Base-by-base conservation (phyloP, 2,797 vertebrate species). In the Mormyrops boulengeri region DNA sequence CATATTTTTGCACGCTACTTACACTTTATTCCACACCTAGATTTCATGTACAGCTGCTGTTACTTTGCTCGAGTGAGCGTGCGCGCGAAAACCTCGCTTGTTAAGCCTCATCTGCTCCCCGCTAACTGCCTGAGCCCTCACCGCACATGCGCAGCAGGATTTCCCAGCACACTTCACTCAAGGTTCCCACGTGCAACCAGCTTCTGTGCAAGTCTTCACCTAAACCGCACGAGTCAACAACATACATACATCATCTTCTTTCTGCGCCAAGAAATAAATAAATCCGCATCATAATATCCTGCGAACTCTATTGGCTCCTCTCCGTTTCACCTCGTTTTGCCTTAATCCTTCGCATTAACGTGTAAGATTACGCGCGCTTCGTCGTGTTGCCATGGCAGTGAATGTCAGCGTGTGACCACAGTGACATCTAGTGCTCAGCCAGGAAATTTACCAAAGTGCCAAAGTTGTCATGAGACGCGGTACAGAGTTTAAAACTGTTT, bases 341-440 rank as follows among this genome's bases (percentile, higher is more conserved):
- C 30, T 53, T 57, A 17, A 41, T 34, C 19, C 19, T 53, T 62
- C 52, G 4, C n/a, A 69, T 60, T 47, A 47, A 26, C 38, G 8
- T 41, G 19, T 66, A 4, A 17, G 41, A 41, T 5, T 11, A 34
- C 62, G 62, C 4, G 41, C 34, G 38, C 87, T 66, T 19, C 41
- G 6, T 47, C 22, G 7, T 66, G 1, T 52, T 26, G 44, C 82
- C 47, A n/a, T 85, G 82, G n/a, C n/a, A 85, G n/a, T 44, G 44
- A 49, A 85, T 14, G 49, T 50, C 89, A 93, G 91, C 91, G 91
- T 91, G 91, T 92, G 93, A 92, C 93, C 89, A 95, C 92, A 95
- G 92, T 94, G 92, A 93, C 93, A 93, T 90, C 94, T 94, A 94
- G 93, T 95, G 94, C 93, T 92, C 94, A 92, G 85, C 91, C 89